phyloP scores from a whole-genome alignment of 1,140 invertebrate species.

The Caerostris darwini region DNA sequence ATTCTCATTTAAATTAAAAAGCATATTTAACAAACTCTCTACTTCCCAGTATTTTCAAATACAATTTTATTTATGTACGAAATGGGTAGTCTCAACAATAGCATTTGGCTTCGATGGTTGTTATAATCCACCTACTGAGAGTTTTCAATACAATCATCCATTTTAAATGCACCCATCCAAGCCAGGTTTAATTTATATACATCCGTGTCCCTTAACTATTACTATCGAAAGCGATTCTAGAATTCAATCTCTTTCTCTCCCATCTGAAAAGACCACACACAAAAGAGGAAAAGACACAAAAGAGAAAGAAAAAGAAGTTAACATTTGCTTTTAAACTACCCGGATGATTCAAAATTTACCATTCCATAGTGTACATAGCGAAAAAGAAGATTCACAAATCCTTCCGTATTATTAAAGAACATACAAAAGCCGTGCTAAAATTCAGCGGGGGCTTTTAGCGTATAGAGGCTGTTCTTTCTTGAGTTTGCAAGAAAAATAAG shows the following conservation, averaged over 20 bases:
- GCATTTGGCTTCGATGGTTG: no score
- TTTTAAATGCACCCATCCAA: neutral
- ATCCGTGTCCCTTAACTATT: neutral
- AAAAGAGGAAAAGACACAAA: neutral
- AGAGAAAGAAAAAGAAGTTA: neutral
- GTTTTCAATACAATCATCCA: neutral
- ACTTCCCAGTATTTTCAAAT: no score
- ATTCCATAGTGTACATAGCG: neutral
- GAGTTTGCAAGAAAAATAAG: neutral
- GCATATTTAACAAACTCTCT: no score
- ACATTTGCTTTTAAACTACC: neutral
- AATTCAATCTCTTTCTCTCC: neutral
- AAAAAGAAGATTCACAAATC: neutral
- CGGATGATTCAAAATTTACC: neutral
- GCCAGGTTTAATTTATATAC: neutral
- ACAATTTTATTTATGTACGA: no score
- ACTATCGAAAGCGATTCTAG: neutral
- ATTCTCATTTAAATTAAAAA: no score
- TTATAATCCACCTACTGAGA: no score
- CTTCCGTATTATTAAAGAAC: neutral
- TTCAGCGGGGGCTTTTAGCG: neutral
- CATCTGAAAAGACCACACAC: neutral
- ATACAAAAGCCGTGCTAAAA: neutral
- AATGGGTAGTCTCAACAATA: no score
- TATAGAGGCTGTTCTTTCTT: neutral